Conservation (phyloP, 2,888 invertebrate species). For the Eupithecia insigniata region DNA sequence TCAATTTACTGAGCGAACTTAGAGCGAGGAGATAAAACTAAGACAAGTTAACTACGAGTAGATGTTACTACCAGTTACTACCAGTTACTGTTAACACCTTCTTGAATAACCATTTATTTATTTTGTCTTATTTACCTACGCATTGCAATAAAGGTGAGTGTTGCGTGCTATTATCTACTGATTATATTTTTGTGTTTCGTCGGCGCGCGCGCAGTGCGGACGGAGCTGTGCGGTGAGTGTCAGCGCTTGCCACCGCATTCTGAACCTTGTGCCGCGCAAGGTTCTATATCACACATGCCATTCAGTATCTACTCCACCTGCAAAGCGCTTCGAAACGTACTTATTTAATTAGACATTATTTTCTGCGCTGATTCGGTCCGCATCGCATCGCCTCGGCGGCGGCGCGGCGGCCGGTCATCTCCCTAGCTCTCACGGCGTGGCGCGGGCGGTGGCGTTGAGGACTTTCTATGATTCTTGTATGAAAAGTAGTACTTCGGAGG, state of each 20-base stretch:
- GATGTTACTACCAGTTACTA: no score
- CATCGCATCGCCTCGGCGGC: neutral
- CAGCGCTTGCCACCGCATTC: constrained; percentile 50
- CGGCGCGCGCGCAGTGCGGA: constrained; percentile 70
- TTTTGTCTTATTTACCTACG: neutral
- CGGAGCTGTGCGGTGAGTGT: constrained; percentile 80
- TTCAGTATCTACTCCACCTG: neutral
- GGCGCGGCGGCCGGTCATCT: neutral
- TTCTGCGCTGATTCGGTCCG: neutral
- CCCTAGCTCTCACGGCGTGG: no score
- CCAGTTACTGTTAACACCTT: no score
- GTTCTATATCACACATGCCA: neutral
- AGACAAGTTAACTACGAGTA: no score
- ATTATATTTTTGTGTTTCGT: constrained; percentile 47
- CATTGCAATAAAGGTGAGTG: constrained; percentile 13
- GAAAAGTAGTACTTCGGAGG: neutral
- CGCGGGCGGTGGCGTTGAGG: no score
- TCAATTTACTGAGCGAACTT: no score
- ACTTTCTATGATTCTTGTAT: neutral
- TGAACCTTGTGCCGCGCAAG: constrained; percentile 11
- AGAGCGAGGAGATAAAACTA: no score
- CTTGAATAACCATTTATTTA: no score
- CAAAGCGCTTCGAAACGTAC: neutral
- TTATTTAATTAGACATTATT: neutral
- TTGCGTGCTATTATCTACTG: constrained; percentile 38